Conservation (phyloP, 2,797 vertebrate species). For the Acestrorhynchus altus region DNA sequence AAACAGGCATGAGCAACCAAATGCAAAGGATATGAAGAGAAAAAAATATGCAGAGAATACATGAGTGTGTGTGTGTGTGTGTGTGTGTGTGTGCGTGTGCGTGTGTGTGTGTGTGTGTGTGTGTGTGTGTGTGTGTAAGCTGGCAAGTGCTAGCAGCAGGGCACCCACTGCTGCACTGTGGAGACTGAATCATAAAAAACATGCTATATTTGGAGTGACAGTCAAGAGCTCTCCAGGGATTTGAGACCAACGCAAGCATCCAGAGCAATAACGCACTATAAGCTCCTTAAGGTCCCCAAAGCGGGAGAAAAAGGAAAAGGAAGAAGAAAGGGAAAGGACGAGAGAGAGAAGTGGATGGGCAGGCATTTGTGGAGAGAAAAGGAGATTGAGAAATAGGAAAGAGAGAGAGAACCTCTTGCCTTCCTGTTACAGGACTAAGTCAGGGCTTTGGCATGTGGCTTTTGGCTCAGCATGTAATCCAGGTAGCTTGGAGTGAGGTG, state of each 20-base stretch:
- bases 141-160: slow-evolving; percentile 7
- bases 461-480: slow-evolving; percentile 68
- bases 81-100: neutral
- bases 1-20: neutral
- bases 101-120: neutral
- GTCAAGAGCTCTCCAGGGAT: slow-evolving; percentile 64
- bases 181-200: slow-evolving; percentile 69
- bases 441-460: slow-evolving; percentile 55
- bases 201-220: slow-evolving; percentile 73
- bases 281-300: slow-evolving; percentile 75
- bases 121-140: slow-evolving; percentile 4
- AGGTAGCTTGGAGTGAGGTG: slow-evolving; percentile 70
- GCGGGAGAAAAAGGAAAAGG: slow-evolving; percentile 54
- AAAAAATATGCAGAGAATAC: no score
- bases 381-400: neutral
- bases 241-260: slow-evolving; percentile 67
- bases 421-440: slow-evolving; percentile 66
- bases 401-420: slow-evolving; percentile 50
- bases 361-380: neutral
- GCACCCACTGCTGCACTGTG: slow-evolving; percentile 6
- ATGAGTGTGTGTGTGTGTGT: no score
- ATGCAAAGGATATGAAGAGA: no score
- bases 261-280: slow-evolving; percentile 67
- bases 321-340: slow-evolving; percentile 16
- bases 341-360: slow-evolving; percentile 1